phyloP scores from a whole-genome alignment of 1,140 invertebrate genomes.

The Orchestia grillus region DNA sequence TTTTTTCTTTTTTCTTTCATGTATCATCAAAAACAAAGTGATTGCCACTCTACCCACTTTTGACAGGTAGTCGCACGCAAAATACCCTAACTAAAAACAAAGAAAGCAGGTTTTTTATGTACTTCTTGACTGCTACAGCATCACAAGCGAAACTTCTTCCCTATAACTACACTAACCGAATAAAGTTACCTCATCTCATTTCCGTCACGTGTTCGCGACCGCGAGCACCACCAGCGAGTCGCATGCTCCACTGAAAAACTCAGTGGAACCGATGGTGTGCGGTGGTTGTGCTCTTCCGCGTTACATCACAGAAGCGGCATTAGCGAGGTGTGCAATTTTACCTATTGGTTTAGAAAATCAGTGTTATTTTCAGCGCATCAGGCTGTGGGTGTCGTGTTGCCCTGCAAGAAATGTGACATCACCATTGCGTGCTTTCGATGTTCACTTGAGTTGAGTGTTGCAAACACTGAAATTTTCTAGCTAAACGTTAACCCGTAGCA shows the following conservation, averaged over 20 bases:
- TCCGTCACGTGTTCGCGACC: background rate
- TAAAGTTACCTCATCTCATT: background rate
- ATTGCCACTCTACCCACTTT: background rate
- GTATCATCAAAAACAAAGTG: background rate
- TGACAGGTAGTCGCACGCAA: background rate
- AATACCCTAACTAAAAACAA: background rate
- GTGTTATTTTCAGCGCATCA: background rate
- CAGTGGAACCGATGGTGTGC: background rate
- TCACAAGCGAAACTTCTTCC: no score
- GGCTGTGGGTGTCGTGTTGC: background rate
- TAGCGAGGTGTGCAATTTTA: background rate
- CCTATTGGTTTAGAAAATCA: background rate
- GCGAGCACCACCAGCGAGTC: background rate
- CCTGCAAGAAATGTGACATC: background rate
- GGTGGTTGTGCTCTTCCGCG: background rate
- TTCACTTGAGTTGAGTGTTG: background rate
- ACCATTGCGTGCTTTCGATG: background rate
- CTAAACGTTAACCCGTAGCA: background rate
- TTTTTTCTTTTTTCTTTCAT: background rate
- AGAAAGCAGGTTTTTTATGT: background rate
- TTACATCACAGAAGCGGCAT: background rate
- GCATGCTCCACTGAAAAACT: background rate
- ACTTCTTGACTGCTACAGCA: background rate
- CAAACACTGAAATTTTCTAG: background rate
- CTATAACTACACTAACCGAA: background rate